Evolutionary conservation across 2,113 vertebrate genomes (phyloP), one percentile per base, ranked within the genome.

Genomic region (Sylvicapra grimmia): DNA sequence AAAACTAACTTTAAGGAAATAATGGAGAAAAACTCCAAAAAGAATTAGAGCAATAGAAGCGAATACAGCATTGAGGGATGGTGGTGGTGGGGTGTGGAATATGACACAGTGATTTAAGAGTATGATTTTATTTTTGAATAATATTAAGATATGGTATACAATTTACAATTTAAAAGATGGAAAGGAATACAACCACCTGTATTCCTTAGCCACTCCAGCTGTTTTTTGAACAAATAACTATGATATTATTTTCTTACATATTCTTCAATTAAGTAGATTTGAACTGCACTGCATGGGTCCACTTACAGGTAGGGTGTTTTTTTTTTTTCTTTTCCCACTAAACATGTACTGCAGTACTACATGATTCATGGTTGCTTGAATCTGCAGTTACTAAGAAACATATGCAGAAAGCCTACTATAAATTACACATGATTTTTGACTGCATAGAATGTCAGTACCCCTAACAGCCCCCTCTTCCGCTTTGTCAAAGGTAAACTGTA

Each of bases 391-490:
- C n/a, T 54, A 33, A 84, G 80, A 53, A 84, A 54, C 19, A n/a
- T 40, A 36, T 40, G n/a, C 53, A 56, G 53, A 84, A 25, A 25
- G 33, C 13, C 53, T 56, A 10, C 33, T 56, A 84, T 54, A 84
- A 40, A 27, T 27, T 40, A 56, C 3, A 56, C 33, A 56, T 9
- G 21, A 56, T 36, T 84, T 84, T 56, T 27, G 33, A 27, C 33
- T 15, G 21, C 51, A 12, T 25, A 84, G 21, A 36, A 25, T n/a
- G 82, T 56, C 21, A 54, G n/a, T 12, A n/a, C 7, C 21, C n/a
- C 12, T 53, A n/a, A 83, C 18, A 33, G 5, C 47, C 2, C 1
- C 33, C 7, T 36, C 51, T 23, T 53, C 2, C 0, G 0, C 0
- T 14, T 40, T 56, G 23, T 40, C 53, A 84, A 56, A 36, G 53